These are phyloP conservation scores for Elachura formosa DNA, from an alignment of 2,113 vertebrate genomes.

Conservation along the genomic window DNA sequence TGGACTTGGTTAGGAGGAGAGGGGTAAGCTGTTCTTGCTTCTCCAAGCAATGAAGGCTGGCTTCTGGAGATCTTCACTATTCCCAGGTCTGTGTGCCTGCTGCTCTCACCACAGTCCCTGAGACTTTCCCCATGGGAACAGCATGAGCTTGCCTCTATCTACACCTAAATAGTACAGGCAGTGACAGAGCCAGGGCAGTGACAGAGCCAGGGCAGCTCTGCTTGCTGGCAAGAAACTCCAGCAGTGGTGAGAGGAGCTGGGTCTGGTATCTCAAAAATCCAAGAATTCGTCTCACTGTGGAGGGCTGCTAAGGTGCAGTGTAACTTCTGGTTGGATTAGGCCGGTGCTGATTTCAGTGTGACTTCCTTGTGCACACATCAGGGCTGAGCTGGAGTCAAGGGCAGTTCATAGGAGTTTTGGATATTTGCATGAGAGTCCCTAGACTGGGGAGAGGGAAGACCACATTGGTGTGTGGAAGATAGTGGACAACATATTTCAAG, in stretches of 20 bases:
- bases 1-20: background rate
- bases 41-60: background rate
- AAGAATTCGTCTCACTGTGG: background rate
- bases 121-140: background rate
- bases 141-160: background rate
- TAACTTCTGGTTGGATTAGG: background rate
- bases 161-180: too few relatives aligned
- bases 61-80: background rate
- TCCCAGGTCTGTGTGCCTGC: background rate
- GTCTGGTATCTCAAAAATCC: background rate
- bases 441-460: rapidly evolving
- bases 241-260: background rate
- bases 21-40: background rate
- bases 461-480: background rate
- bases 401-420: background rate
- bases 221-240: background rate
- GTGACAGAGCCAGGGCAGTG: background rate
- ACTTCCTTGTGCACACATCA: rapidly evolving
- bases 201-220: background rate
- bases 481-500: background rate
- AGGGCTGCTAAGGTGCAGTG: background rate
- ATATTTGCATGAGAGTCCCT: background rate
- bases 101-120: background rate
- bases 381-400: background rate
- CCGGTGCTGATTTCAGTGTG: background rate